Conservation (phyloP, 2,888 invertebrate species). For the Drosophila kuntzei region DNA sequence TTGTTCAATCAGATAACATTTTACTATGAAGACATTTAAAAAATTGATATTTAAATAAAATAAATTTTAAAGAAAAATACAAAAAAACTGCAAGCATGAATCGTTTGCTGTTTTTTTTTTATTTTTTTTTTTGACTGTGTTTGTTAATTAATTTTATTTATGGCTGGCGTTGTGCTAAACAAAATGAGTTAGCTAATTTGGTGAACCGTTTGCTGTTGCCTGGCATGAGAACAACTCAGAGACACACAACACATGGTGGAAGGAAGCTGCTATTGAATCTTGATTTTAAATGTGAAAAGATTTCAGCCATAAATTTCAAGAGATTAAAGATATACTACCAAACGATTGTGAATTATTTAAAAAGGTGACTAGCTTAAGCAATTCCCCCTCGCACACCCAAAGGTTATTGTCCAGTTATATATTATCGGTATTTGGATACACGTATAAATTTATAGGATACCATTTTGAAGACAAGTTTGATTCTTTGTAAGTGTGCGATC, state of each 20-base stretch:
- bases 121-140: conserved; percentile 36
- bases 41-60: conserved; percentile 74
- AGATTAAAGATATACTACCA: conserved; percentile 46
- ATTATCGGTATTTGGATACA: conserved; percentile 9
- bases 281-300: conserved; percentile 54
- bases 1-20: conserved; percentile 76
- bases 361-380: conserved; percentile 32
- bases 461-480: not conserved
- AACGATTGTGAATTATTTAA: conserved; percentile 22
- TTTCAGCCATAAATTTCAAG: conserved; percentile 53
- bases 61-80: conserved; percentile 46
- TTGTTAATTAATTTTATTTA: conserved; percentile 66
- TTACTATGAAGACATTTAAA: conserved; percentile 75
- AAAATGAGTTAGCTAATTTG: conserved; percentile 71
- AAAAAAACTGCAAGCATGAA: conserved; percentile 52
- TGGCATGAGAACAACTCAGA: conserved; percentile 60
- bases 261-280: conserved; percentile 50
- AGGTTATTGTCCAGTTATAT: conserved; percentile 34
- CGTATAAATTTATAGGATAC: conserved; percentile 4
- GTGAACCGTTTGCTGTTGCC: conserved; percentile 41
- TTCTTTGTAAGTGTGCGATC: not conserved
- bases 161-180: conserved; percentile 64
- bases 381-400: not conserved
- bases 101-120: conserved; percentile 27
- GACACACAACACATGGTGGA: conserved; percentile 28